Conservation (phyloP, 2,113 vertebrate genomes). For the Alethe castanea region DNA sequence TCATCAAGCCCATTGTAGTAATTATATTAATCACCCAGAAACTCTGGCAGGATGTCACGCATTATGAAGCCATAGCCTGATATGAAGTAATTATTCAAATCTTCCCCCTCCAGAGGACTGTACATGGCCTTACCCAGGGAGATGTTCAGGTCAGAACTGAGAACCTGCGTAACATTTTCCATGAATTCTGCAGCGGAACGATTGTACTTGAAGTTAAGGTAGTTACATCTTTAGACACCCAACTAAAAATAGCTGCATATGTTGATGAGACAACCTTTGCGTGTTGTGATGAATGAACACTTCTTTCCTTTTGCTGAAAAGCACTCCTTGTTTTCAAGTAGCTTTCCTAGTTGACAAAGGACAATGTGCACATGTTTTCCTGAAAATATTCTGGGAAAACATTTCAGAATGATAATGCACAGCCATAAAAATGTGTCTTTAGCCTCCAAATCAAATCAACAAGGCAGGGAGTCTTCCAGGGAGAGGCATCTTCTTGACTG, state of each 20-base stretch:
- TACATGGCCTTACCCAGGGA: not conserved
- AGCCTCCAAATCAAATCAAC: not conserved
- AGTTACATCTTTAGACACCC: not conserved
- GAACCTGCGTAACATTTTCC: not conserved
- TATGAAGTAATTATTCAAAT: not conserved
- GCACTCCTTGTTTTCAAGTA: not conserved
- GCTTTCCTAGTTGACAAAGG: not conserved
- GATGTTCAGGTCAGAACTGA: not conserved
- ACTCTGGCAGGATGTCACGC: not conserved
- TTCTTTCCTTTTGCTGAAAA: not conserved
- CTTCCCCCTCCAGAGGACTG: not conserved
- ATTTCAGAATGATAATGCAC: not conserved
- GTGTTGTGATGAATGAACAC: not conserved
- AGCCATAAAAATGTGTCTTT: not conserved
- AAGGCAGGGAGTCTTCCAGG: not conserved
- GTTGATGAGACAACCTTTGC: not conserved
- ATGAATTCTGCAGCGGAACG: not conserved
- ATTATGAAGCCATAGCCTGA: not conserved
- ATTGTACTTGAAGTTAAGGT: not conserved
- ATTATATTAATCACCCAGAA: constrained; percentile 19
- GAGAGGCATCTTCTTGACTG: not conserved
- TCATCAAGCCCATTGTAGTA: not conserved
- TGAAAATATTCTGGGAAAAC: not conserved
- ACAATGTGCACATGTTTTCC: not conserved
- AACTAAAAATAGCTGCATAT: not conserved